Evolutionary conservation across 2,113 vertebrate species (phyloP).

Genomic region (Colius striatus): DNA sequence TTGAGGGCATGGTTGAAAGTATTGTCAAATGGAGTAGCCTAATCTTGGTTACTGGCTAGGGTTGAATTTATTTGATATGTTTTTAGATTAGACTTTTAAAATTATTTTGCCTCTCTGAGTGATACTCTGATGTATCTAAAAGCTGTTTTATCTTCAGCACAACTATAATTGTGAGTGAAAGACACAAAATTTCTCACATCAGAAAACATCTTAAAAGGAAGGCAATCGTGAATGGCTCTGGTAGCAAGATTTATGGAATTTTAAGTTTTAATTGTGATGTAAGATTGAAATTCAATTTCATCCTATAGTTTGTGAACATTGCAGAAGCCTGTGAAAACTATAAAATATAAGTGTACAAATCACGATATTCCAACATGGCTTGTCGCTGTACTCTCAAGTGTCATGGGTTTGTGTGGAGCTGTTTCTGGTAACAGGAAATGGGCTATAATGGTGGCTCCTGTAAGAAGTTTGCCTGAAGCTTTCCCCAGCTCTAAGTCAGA

Average conservation of each 20-base stretch:
- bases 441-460: too few relatives aligned
- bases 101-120: not conserved
- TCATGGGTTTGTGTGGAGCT: too few relatives aligned
- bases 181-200: not conserved
- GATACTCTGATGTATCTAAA: not conserved
- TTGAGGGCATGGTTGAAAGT: not conserved
- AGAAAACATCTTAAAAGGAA: not conserved
- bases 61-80: not conserved
- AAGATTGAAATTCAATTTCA: not conserved
- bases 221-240: not conserved
- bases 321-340: not conserved
- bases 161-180: not conserved
- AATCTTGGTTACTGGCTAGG: not conserved
- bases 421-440: too few relatives aligned
- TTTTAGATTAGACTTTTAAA: not conserved
- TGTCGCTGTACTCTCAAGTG: not conserved
- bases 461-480: too few relatives aligned
- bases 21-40: not conserved
- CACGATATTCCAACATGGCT: not conserved
- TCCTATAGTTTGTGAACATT: not conserved
- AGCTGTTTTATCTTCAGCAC: not conserved
- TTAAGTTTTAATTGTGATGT: not conserved
- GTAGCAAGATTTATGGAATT: not conserved
- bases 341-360: not conserved
- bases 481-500: too few relatives aligned